Percentiles rank a stretch among this genome's conserved stretches.
Evolutionary conservation across 2,888 invertebrate genomes (phyloP).

Genomic region (Drosophila bunnanda): DNA sequence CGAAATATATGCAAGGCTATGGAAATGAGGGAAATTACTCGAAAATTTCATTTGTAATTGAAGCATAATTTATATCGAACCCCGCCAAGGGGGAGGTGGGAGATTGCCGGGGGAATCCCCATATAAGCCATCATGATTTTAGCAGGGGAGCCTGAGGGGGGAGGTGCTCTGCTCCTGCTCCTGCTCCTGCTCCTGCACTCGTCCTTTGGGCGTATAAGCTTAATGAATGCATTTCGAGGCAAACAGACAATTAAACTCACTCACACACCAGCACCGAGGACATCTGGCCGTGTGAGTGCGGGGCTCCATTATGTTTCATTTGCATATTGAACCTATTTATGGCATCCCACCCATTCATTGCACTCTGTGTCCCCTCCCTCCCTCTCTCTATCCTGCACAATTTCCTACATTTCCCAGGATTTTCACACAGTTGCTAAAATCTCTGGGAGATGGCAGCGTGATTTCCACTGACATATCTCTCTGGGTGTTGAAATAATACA

Average conservation of each 20-base stretch:
- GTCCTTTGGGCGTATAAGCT: slow-evolving; percentile 33
- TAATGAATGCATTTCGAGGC: slow-evolving; percentile 54
- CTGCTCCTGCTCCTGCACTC: too few species aligned
- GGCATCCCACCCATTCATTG: slow-evolving; percentile 43
- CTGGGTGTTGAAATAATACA: neutral
- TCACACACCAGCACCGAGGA: slow-evolving; percentile 18
- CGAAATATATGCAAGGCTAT: slow-evolving; percentile 9
- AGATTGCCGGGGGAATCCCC: slow-evolving; percentile 14
- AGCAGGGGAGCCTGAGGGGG: too few species aligned
- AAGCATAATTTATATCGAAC: slow-evolving; percentile 43
- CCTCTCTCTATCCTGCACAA: neutral
- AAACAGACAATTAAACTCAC: slow-evolving; percentile 47
- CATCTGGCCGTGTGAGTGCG: slow-evolving; percentile 21
- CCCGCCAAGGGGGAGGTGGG: slow-evolving; percentile 19
- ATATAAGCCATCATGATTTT: slow-evolving; percentile 10
- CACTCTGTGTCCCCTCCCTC: slow-evolving; percentile 8
- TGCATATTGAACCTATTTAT: slow-evolving; percentile 60
- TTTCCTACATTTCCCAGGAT: slow-evolving; percentile 11
- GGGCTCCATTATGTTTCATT: slow-evolving; percentile 53
- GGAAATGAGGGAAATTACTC: slow-evolving; percentile 44
- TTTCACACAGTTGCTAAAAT: slow-evolving; percentile 16
- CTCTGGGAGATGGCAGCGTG: slow-evolving; percentile 37
- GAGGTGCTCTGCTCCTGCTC: neutral
- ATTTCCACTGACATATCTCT: slow-evolving; percentile 1
- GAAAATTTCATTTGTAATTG: slow-evolving; percentile 53